Percentiles rank a stretch among this genome's conserved stretches.
Evolutionary conservation across 2,113 vertebrate genomes (phyloP).

Genomic region (Pterocles gutturalis): DNA sequence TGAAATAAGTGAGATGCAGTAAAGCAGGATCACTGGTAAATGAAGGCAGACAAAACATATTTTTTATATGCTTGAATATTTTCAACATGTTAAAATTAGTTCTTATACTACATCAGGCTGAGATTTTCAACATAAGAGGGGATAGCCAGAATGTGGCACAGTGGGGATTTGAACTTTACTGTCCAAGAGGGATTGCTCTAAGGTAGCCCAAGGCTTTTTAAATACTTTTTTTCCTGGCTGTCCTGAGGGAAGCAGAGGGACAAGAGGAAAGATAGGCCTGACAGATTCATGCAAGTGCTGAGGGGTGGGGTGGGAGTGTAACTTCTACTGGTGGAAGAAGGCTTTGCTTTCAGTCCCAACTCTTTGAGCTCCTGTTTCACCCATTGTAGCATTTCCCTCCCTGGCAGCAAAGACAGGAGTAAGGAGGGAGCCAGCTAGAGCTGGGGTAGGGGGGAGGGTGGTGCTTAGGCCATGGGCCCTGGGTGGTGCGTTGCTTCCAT

Average conservation of each 20-base stretch:
- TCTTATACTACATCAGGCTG: not conserved
- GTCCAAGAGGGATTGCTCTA: not conserved
- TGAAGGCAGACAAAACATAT: not conserved
- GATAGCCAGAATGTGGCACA: not conserved
- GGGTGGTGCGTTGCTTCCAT: not conserved
- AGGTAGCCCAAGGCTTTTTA: not conserved
- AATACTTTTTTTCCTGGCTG: not conserved
- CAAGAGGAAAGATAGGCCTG: not conserved
- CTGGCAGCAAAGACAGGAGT: rapidly evolving
- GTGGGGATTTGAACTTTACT: not conserved
- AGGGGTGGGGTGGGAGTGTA: not conserved
- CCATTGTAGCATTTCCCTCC: not conserved
- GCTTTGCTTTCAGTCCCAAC: not conserved
- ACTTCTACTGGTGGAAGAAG: not conserved
- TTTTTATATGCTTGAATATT: not conserved
- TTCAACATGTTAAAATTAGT: not conserved
- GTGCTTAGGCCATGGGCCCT: not conserved
- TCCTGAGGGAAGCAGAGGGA: not conserved
- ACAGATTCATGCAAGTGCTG: not conserved
- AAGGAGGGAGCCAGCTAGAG: not conserved
- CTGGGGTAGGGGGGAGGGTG: not conserved
- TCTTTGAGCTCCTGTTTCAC: not conserved
- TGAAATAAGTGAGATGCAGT: not conserved
- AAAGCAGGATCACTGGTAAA: not conserved
- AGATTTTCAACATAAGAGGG: not conserved